Evolutionary conservation across 1,140 invertebrate species (phyloP).

Genomic region (Lasioglossum albipes): DNA sequence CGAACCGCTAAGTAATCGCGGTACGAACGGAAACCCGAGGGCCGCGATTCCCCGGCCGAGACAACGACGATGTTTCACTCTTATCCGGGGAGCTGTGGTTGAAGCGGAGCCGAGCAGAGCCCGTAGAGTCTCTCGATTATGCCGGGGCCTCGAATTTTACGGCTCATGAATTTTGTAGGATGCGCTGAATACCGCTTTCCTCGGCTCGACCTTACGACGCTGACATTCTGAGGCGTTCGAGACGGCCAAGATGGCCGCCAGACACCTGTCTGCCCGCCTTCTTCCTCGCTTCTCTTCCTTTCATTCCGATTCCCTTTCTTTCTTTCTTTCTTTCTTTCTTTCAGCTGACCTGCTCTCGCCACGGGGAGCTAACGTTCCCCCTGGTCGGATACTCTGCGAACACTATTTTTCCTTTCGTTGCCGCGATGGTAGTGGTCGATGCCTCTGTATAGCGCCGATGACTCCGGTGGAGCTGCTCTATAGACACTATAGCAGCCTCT

Average conservation of each 20-base stretch:
- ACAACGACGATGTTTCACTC: conserved; percentile 34
- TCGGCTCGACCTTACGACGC: conserved; percentile 20
- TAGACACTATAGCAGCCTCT: too few species aligned
- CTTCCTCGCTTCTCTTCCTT: conserved; percentile 12
- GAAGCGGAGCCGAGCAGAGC: not conserved
- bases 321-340: not conserved
- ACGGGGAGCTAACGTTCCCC: not conserved
- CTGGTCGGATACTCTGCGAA: too few species aligned
- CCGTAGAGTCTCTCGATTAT: conserved; percentile 20
- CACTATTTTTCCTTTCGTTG: conserved; percentile 32
- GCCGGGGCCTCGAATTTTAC: conserved; percentile 33
- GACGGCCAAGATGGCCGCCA: conserved; percentile 16
- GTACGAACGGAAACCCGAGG: not conserved
- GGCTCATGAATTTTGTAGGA: conserved; percentile 55
- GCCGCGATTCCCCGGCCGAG: not conserved
- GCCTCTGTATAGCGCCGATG: too few species aligned
- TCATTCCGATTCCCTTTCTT: not conserved
- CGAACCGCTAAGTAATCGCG: not conserved
- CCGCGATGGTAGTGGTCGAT: not conserved
- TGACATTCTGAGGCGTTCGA: conserved; percentile 26
- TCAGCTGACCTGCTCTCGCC: not conserved
- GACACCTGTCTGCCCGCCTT: conserved; percentile 31
- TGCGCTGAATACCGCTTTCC: conserved; percentile 40
- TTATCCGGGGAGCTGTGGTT: not conserved
- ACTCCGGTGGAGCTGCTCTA: too few species aligned